phyloP scores from a whole-genome alignment of 2,888 invertebrate species.

The Osmoderma eremita region DNA sequence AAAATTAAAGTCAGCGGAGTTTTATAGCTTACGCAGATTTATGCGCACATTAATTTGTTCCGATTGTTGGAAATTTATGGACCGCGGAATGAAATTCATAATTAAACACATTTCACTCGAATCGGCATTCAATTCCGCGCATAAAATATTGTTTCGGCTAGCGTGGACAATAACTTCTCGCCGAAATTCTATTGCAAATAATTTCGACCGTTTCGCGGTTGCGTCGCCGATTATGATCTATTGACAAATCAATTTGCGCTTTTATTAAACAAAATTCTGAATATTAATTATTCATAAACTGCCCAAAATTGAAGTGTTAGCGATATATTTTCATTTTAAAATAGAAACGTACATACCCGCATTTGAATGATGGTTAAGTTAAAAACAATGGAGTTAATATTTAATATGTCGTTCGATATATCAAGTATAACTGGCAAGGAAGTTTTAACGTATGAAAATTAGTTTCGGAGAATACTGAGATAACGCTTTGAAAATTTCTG shows the following conservation, averaged over 20 bases:
- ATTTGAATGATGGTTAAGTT: no score
- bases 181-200: slow-evolving; percentile 33
- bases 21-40: slow-evolving; percentile 53
- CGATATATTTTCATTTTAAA: no score
- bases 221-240: slow-evolving; percentile 15
- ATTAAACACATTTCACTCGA: slow-evolving; percentile 50
- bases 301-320: no score
- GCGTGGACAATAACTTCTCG: slow-evolving; percentile 22
- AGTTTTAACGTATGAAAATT: no score
- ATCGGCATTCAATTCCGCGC: slow-evolving; percentile 31
- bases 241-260: slow-evolving; percentile 16
- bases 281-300: slow-evolving; percentile 7
- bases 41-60: slow-evolving; percentile 52
- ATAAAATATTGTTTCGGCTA: slow-evolving; percentile 32
- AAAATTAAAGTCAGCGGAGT: slow-evolving; percentile 36
- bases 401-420: no score
- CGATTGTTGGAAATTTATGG: slow-evolving; percentile 50
- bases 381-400: no score
- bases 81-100: slow-evolving; percentile 50
- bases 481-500: not conserved
- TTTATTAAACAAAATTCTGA: slow-evolving; percentile 23
- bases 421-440: no score
- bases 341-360: no score
- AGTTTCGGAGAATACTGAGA: not conserved
- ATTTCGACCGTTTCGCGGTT: slow-evolving; percentile 12